A percentile compares a stretch with the other conserved stretches of the same genome.
Conservation (phyloP, 2,113 vertebrate genomes). For the Oreocharis arfaki region DNA sequence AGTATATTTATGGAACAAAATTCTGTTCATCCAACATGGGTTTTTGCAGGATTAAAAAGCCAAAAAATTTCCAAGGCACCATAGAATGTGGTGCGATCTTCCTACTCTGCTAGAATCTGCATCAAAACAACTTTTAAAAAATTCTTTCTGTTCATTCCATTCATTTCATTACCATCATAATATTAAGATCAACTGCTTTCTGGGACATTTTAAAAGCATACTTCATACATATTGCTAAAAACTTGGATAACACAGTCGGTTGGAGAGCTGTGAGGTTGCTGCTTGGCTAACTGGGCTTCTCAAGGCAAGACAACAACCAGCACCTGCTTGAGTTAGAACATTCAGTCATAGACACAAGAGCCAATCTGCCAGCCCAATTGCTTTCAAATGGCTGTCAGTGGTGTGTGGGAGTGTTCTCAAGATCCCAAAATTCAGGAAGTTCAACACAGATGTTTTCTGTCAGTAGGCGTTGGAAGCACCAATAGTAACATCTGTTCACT, state of each 20-base stretch:
- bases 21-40: neutral
- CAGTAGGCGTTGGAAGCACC: slow-evolving; percentile 71
- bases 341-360: slow-evolving; percentile 39
- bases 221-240: neutral
- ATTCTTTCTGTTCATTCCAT: neutral
- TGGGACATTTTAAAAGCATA: neutral
- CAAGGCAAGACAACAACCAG: slow-evolving; percentile 22
- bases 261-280: neutral
- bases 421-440: slow-evolving; percentile 70
- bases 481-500: slow-evolving; percentile 69
- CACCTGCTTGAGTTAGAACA: slow-evolving; percentile 48
- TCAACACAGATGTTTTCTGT: slow-evolving; percentile 77
- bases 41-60: neutral
- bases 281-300: neutral
- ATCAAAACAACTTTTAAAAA: neutral
- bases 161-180: neutral
- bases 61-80: neutral
- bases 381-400: slow-evolving; percentile 49
- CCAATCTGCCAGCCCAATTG: slow-evolving; percentile 14
- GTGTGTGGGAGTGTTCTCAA: slow-evolving; percentile 73
- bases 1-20: neutral
- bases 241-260: neutral
- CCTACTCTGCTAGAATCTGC: neutral
- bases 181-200: neutral
- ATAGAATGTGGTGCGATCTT: neutral